These are phyloP conservation scores for Formicarius rufipectus DNA, from an alignment of 2,113 vertebrate species.

Conservation along the genomic window DNA sequence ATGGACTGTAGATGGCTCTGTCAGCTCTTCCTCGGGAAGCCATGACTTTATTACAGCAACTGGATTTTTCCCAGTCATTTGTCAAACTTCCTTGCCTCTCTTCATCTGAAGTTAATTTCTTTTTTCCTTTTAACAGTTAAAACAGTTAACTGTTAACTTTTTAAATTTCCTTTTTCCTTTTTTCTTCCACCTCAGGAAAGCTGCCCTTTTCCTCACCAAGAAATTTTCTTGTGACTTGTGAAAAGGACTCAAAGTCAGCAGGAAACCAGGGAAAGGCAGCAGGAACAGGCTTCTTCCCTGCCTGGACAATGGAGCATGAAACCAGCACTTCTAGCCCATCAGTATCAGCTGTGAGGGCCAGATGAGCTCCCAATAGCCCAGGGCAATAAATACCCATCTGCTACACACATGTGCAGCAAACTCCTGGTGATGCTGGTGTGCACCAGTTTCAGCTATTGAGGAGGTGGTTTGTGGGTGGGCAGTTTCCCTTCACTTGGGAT, in stretches of 20 bases:
- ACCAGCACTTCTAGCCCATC: not conserved
- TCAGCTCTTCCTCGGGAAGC: not conserved
- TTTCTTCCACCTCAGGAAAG: not conserved
- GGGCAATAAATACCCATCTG: not conserved
- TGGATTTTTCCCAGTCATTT: not conserved
- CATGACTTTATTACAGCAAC: not conserved
- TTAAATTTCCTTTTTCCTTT: too few relatives aligned
- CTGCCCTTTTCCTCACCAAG: not conserved
- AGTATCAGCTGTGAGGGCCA: not conserved
- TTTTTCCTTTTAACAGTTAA: too few relatives aligned
- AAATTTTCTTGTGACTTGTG: not conserved
- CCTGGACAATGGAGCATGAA: not conserved
- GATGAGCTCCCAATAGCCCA: not conserved
- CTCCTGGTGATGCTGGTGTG: not conserved
- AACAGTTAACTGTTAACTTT: too few relatives aligned
- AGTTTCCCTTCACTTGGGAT: not conserved
- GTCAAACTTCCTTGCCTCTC: not conserved
- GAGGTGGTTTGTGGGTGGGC: not conserved
- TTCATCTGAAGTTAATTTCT: not conserved
- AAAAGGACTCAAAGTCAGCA: not conserved
- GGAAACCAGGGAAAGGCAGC: not conserved
- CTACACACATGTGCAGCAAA: not conserved
- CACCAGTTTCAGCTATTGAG: not conserved
- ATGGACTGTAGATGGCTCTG: not conserved
- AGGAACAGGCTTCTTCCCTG: not conserved